phyloP scores from a whole-genome alignment of 2,113 vertebrate genomes.

The Vireo altiloquus region DNA sequence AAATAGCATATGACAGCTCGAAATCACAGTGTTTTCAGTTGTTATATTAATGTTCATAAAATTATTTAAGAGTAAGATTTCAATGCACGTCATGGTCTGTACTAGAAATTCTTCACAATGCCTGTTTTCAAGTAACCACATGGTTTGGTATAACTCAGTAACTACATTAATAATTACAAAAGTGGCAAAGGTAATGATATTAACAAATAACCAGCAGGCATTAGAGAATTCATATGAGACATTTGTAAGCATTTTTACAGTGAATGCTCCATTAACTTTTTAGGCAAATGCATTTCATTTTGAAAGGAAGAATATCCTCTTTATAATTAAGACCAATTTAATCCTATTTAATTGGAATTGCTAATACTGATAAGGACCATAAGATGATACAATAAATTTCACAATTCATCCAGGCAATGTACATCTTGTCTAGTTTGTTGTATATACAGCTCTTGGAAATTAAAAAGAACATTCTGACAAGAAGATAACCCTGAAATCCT shows the following conservation, averaged over 20 bases:
- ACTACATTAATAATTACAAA: not conserved
- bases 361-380: not conserved
- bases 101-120: not conserved
- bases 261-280: not conserved
- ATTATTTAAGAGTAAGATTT: not conserved
- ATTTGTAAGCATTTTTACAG: slow-evolving; percentile 5
- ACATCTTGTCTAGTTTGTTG: not conserved
- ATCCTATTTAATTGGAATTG: not conserved
- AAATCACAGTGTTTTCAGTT: not conserved
- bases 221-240: not conserved
- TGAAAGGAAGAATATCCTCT: not conserved
- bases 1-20: not conserved
- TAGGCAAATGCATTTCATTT: not conserved
- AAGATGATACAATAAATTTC: not conserved
- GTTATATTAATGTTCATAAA: not conserved
- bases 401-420: not conserved
- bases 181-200: not conserved
- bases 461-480: not conserved
- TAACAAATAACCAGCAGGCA: not conserved
- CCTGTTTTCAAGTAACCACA: not conserved
- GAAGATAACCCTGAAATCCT: not conserved
- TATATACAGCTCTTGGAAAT: not conserved
- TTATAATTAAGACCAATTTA: not conserved
- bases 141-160: not conserved
- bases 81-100: not conserved